Percentiles rank a stretch among this genome's conserved stretches.
These are phyloP conservation scores for Tragulus kanchil DNA, from an alignment of 2,113 vertebrate genomes.

Conservation along the genomic window DNA sequence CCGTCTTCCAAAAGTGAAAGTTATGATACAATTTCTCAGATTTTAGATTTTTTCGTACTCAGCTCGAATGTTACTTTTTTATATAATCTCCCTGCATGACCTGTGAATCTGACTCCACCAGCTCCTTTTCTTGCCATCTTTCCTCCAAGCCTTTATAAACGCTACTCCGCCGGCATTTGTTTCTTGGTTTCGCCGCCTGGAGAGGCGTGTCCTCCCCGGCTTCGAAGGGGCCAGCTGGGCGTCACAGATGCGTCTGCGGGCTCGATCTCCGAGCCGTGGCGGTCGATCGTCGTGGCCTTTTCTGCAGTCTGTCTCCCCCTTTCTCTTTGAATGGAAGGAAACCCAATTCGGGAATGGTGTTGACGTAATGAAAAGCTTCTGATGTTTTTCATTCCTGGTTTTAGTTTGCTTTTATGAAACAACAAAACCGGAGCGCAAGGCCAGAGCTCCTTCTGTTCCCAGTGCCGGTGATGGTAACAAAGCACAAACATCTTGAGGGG, in stretches of 20 bases:
- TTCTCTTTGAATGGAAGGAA: conserved; percentile 55
- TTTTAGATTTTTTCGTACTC: conserved; percentile 72
- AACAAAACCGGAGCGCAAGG: background rate
- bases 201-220: conserved; percentile 54
- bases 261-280: background rate
- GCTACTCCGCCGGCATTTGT: background rate
- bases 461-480: conserved; percentile 66
- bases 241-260: conserved; percentile 7
- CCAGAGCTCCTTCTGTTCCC: background rate
- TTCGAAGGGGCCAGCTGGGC: conserved; percentile 53
- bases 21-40: conserved; percentile 73
- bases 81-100: conserved; percentile 83
- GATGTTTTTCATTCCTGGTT: background rate
- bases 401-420: conserved; percentile 43
- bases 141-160: conserved; percentile 40
- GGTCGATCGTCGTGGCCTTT: background rate
- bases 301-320: background rate
- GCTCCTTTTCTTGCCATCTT: conserved; percentile 65
- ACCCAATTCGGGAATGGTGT: conserved; percentile 57
- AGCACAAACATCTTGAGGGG: conserved; percentile 79
- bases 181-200: background rate
- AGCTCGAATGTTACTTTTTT: conserved; percentile 69
- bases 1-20: conserved; percentile 74
- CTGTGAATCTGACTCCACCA: conserved; percentile 75
- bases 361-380: conserved; percentile 11